Percentiles rank a stretch among this genome's conserved stretches.
phyloP scores from a whole-genome alignment of 1,140 invertebrate genomes.

The Drosophila orena region DNA sequence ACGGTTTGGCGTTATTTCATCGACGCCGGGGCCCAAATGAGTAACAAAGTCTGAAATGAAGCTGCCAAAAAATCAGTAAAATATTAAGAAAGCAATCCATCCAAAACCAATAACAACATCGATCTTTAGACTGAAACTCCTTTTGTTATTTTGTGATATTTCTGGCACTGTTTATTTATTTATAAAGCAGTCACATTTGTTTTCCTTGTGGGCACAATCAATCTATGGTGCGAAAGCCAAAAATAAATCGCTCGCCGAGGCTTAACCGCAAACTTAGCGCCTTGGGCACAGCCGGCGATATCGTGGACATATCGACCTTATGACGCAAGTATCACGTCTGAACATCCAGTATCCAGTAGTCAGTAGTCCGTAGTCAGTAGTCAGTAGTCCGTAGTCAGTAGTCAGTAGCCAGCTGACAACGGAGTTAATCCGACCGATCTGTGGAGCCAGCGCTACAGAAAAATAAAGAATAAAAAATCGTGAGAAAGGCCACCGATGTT shows the following conservation, averaged over 20 bases:
- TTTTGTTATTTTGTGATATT: constrained; percentile 70
- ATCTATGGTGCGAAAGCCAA: constrained; percentile 66
- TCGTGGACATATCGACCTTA: constrained; percentile 36
- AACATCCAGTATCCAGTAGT: constrained; percentile 5
- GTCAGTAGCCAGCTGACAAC: not conserved
- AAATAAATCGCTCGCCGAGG: constrained; percentile 56
- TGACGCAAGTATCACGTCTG: constrained; percentile 70
- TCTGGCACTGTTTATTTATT: constrained; percentile 75
- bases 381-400: not conserved
- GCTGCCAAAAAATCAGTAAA: constrained; percentile 30
- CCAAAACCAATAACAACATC: constrained; percentile 44
- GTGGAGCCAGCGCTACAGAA: not conserved
- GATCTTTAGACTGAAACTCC: constrained; percentile 59
- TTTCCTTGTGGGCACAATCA: constrained; percentile 46
- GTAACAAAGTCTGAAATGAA: constrained; percentile 43
- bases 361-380: constrained; percentile 3
- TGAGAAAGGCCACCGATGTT: constrained; percentile 45
- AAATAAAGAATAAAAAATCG: constrained; percentile 5
- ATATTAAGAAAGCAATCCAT: constrained; percentile 23
- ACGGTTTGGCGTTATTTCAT: constrained; percentile 80
- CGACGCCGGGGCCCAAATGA: constrained; percentile 19
- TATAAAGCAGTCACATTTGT: constrained; percentile 57
- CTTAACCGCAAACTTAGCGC: constrained; percentile 52
- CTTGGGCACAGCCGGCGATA: constrained; percentile 53
- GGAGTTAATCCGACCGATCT: constrained; percentile 18